Percentiles rank a stretch among this genome's conserved stretches.
phyloP scores from a whole-genome alignment of 2,113 vertebrate genomes.

The Corythoichthys intestinalis region DNA sequence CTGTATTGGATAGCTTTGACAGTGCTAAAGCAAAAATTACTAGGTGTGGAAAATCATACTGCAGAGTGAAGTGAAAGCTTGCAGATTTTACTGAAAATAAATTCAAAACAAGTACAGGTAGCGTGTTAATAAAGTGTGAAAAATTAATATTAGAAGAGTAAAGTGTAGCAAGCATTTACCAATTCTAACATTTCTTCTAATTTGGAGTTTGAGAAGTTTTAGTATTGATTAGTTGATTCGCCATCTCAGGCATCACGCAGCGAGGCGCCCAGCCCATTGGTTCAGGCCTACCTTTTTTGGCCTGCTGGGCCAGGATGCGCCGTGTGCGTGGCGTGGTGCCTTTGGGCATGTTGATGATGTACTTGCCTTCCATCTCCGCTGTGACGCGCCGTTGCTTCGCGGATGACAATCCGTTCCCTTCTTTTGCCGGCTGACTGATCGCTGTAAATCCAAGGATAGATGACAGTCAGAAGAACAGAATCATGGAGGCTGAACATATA shows the following conservation, averaged over 20 bases:
- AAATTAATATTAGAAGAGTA: slow-evolving; percentile 13
- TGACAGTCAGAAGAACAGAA: not conserved
- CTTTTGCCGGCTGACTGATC: slow-evolving; percentile 61
- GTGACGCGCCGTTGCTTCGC: slow-evolving; percentile 85
- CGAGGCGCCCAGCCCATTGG: slow-evolving; percentile 35
- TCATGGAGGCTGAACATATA: not conserved
- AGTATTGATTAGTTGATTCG: slow-evolving; percentile 27
- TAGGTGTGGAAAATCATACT: not conserved
- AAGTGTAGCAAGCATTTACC: not conserved
- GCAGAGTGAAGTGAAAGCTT: not conserved
- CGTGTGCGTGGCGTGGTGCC: slow-evolving; percentile 85
- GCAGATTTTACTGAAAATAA: slow-evolving; percentile 1
- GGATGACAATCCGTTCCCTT: slow-evolving; percentile 60
- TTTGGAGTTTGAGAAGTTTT: slow-evolving; percentile 13
- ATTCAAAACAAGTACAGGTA: not conserved
- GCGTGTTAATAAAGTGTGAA: not conserved
- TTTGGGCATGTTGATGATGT: slow-evolving; percentile 94
- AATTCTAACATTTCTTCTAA: not conserved
- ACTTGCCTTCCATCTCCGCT: slow-evolving; percentile 94
- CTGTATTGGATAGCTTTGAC: not conserved
- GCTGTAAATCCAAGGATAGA: slow-evolving; percentile 45
- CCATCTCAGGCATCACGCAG: slow-evolving; percentile 6
- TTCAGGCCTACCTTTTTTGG: slow-evolving; percentile 81
- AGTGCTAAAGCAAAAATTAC: not conserved
- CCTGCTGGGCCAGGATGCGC: slow-evolving; percentile 89